phyloP scores from a whole-genome alignment of 2,888 invertebrate genomes.

The Drosophila neonasuta region DNA sequence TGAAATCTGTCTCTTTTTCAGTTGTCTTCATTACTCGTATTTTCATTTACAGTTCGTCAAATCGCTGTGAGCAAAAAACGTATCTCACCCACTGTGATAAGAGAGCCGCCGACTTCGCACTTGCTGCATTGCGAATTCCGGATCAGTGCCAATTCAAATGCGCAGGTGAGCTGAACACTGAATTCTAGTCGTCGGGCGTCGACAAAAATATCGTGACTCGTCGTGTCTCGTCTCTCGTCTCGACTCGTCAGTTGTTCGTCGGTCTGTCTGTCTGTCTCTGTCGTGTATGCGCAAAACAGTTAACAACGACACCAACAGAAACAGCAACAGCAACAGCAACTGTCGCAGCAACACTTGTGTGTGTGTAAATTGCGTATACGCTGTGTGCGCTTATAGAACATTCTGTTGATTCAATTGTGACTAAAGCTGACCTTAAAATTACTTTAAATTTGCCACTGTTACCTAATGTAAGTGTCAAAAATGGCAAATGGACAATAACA shows the following conservation, averaged over 20 bases:
- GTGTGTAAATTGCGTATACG: conserved; percentile 65
- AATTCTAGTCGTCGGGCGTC: conserved; percentile 22
- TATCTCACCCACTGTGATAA: conserved; percentile 40
- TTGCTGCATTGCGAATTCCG: conserved; percentile 65
- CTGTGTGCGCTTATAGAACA: conserved; percentile 52
- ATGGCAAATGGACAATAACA: conserved; percentile 29
- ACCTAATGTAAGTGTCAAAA: conserved; percentile 64
- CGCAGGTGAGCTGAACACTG: conserved; percentile 74
- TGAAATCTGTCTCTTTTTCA: background rate
- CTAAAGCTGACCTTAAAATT: conserved; percentile 38
- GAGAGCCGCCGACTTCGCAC: conserved; percentile 39
- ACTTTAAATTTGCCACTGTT: conserved; percentile 16
- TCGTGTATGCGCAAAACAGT: conserved; percentile 49
- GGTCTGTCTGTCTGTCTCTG: conserved; percentile 21
- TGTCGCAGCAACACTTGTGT: conserved; percentile 27
- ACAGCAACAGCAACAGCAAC: conserved; percentile 2
- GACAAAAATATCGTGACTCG: conserved; percentile 8
- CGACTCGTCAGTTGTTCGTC: conserved; percentile 18
- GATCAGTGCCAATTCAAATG: conserved; percentile 74
- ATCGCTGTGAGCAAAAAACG: background rate
- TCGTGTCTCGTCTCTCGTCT: conserved; percentile 10
- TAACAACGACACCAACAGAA: conserved; percentile 22
- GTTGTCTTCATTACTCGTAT: background rate
- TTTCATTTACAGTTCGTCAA: background rate
- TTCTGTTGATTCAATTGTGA: conserved; percentile 19